Evolutionary conservation across 2,113 vertebrate genomes (phyloP), one percentile per base, ranked within the genome.

Genomic region (Pachycephala philippinensis): DNA sequence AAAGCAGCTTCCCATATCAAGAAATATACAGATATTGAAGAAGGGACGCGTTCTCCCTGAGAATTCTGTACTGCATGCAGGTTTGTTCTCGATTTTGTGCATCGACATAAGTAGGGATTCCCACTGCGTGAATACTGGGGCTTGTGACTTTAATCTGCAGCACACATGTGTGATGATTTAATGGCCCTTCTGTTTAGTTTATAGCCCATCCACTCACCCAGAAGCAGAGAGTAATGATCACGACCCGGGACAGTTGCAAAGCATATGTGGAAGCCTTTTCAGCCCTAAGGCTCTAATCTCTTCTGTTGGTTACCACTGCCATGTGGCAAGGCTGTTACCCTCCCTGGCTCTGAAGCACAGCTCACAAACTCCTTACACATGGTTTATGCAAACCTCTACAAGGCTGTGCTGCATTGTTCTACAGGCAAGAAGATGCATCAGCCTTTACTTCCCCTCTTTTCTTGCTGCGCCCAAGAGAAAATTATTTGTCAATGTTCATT

Each of bases 401-500:
- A 80, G 49, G 61, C 68, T 61, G 13, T 22, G 14, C 44, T 84
- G 33, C 64, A 65, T 80, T 92, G 61, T 85, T 90, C 54, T 84
- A 31, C 60, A 83, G 63, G 49, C 49, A 85, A 69, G 64, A 35
- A 83, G 79, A 64, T 7, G 7, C 49, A 59, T 49, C 49, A 65
- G 42, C 26, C 27, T 75, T 65, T 8, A 0, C 42, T 79, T 91
- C 33, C 59, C 30, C 33, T 18, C 42, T 85, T 59, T 59, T 80
- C 64, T 75, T 44, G 23, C 71, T 42, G 18, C 69, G 37, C 33
- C 66, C 31, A 47, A 57, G 39, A 95, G 69, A 95, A 93, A 92
- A 96, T 80, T 47, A 81, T 89, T 96, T 89, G 68, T 81, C 90
- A 79, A 24, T 84, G 64, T 77, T 95, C 80, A 84, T 92, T 96